Evolutionary conservation across 1,140 invertebrate species (phyloP).

Genomic region (Drosophila lowei): DNA sequence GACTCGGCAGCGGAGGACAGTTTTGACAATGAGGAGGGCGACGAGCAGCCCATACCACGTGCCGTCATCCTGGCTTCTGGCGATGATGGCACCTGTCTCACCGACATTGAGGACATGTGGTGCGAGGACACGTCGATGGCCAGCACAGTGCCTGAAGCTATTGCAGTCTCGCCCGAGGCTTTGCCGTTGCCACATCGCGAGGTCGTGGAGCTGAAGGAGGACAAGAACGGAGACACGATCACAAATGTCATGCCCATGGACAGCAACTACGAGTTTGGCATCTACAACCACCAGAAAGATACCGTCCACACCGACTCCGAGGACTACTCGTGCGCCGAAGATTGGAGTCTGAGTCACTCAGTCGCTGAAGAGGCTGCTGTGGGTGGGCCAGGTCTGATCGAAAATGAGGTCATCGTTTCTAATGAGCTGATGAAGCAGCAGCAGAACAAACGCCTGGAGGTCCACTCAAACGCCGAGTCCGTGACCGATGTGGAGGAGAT

Average conservation of each 20-base stretch:
- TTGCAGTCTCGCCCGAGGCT: constrained; percentile 55
- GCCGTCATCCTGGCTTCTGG: constrained; percentile 69
- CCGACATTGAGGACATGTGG: constrained; percentile 83
- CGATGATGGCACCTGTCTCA: constrained; percentile 66
- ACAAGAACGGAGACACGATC: constrained; percentile 83
- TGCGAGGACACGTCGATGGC: constrained; percentile 66
- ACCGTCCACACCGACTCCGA: constrained; percentile 83
- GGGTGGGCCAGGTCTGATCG: constrained; percentile 43
- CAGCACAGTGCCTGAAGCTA: constrained; percentile 28
- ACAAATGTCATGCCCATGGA: constrained; percentile 83
- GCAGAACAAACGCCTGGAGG: constrained; percentile 65
- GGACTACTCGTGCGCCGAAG: constrained; percentile 83
- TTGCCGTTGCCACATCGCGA: constrained; percentile 83
- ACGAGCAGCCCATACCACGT: constrained; percentile 69
- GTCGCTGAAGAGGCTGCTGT: constrained; percentile 46
- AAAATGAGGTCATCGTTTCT: constrained; percentile 73
- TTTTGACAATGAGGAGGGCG: constrained; percentile 73
- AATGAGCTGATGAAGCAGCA: constrained; percentile 74
- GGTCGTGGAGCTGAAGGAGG: constrained; percentile 83
- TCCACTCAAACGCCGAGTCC: constrained; percentile 72
- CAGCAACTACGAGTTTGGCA: constrained; percentile 75
- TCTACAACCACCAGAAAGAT: constrained; percentile 74
- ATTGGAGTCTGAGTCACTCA: constrained; percentile 58
- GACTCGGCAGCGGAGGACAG: constrained; percentile 83
- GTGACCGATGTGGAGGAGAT: constrained; percentile 85